Evolutionary conservation across 2,888 invertebrate genomes (phyloP).

Genomic region (Drosophila emarginata): DNA sequence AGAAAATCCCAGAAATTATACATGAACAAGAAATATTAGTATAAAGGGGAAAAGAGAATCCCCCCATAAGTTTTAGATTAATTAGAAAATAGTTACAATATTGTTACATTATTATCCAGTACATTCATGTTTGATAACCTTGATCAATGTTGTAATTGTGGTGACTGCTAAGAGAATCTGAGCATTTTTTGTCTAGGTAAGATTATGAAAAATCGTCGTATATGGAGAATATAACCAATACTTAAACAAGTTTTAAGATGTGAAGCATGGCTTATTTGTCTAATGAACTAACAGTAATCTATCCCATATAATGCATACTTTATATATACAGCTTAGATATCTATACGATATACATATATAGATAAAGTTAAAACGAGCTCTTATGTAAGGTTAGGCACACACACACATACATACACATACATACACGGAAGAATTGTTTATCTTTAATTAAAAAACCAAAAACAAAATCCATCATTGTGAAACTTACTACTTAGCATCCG

Average conservation of each 20-base stretch:
- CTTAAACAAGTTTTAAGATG: not conserved
- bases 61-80: too few relatives aligned
- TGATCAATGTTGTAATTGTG: too few relatives aligned
- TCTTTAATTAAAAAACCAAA: not conserved
- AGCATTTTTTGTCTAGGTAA: too few relatives aligned
- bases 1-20: too few relatives aligned
- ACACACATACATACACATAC: not conserved
- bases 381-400: not conserved
- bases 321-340: not conserved
- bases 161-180: too few relatives aligned
- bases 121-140: too few relatives aligned
- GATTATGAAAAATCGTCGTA: too few relatives aligned
- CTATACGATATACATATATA: not conserved
- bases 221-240: not conserved
- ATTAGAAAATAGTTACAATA: too few relatives aligned
- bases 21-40: too few relatives aligned
- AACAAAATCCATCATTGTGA: conserved; percentile 15
- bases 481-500: conserved; percentile 88
- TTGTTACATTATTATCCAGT: too few relatives aligned
- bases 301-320: not conserved
- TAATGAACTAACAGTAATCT: not conserved
- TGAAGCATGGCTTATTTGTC: not conserved
- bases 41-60: too few relatives aligned
- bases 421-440: not conserved
- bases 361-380: not conserved